phyloP scores from a whole-genome alignment of 2,888 invertebrate species.

The Mythimna lalbum region DNA sequence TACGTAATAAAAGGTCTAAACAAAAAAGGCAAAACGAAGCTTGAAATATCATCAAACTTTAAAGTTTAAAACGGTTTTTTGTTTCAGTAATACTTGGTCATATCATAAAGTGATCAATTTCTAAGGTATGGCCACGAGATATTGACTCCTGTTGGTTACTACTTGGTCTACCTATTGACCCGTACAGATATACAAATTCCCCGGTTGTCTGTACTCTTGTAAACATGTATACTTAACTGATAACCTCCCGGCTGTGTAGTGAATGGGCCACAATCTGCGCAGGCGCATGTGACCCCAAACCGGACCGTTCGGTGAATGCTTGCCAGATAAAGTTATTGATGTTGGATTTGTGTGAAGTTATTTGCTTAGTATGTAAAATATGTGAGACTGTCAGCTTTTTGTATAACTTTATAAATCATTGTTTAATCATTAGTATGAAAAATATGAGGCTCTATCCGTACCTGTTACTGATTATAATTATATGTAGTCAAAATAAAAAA shows the following conservation, averaged over 20 bases:
- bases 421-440: too few species aligned
- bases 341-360: slow-evolving; percentile 35
- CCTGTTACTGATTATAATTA: too few species aligned
- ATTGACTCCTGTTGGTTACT: too few species aligned
- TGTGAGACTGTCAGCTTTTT: background rate
- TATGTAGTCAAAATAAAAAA: too few species aligned
- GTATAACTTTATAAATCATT: background rate
- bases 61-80: too few species aligned
- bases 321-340: slow-evolving; percentile 38
- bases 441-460: too few species aligned
- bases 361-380: slow-evolving; percentile 15
- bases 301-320: slow-evolving; percentile 40
- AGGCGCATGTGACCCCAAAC: slow-evolving; percentile 55
- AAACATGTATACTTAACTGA: slow-evolving; percentile 48
- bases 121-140: too few species aligned
- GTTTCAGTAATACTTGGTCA: too few species aligned
- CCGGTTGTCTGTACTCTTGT: slow-evolving; percentile 33
- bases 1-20: too few species aligned
- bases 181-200: slow-evolving; percentile 11
- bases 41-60: too few species aligned
- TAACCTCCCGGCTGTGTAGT: slow-evolving; percentile 52
- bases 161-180: slow-evolving; percentile 22
- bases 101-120: too few species aligned
- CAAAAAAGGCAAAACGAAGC: too few species aligned
- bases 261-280: slow-evolving; percentile 57